These are phyloP conservation scores for Pyrrhosoma nymphula DNA, from an alignment of 2,888 invertebrate species.

Conservation along the genomic window DNA sequence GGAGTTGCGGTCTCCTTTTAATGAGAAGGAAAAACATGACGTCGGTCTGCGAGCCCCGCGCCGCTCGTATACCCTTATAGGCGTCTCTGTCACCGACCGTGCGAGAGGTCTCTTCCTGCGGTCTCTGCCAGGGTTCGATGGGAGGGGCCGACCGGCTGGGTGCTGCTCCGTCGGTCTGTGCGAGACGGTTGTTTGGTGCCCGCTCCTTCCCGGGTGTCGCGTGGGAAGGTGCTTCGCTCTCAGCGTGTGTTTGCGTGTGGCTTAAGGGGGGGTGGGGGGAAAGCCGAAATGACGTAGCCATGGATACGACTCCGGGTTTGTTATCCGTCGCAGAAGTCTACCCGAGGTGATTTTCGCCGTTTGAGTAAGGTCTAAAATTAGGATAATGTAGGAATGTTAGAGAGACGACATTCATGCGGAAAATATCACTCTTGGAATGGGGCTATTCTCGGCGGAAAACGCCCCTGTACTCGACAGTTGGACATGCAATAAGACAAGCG, in stretches of 20 bases:
- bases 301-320: not conserved
- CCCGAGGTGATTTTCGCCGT: not conserved
- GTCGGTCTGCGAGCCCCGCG: not conserved
- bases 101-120: too few relatives aligned
- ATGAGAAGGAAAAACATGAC: conserved; percentile 28
- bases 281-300: too few relatives aligned
- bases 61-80: too few relatives aligned
- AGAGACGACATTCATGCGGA: not conserved
- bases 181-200: too few relatives aligned
- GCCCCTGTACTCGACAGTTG: not conserved
- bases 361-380: not conserved
- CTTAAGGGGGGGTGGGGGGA: too few relatives aligned
- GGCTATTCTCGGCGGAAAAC: not conserved
- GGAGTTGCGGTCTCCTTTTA: conserved; percentile 4
- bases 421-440: not conserved
- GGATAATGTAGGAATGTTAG: not conserved
- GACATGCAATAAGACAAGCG: not conserved
- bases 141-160: too few relatives aligned
- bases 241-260: too few relatives aligned
- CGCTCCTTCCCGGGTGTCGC: too few relatives aligned
- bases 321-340: not conserved
- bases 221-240: too few relatives aligned
- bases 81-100: too few relatives aligned
- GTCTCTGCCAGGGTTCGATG: not conserved
- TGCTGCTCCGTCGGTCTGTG: not conserved